A percentile compares a stretch with the other conserved stretches of the same genome.
phyloP scores from a whole-genome alignment of 2,113 vertebrate genomes.

The Gorsachius goisagi region DNA sequence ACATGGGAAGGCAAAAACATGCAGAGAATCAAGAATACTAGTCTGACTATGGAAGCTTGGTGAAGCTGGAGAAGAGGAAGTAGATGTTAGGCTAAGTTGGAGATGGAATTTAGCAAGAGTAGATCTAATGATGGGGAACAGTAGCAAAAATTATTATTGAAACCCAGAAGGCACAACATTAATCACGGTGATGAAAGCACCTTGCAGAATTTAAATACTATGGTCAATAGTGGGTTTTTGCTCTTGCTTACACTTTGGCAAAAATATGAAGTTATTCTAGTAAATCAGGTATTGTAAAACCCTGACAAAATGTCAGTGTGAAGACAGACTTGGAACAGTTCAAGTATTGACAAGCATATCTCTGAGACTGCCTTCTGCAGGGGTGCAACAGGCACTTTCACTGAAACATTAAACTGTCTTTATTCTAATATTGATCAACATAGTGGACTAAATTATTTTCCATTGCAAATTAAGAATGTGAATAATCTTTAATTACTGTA shows the following conservation, averaged over 20 bases:
- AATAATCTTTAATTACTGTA: neutral
- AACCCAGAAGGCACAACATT: neutral
- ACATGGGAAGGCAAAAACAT: neutral
- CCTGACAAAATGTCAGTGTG: neutral
- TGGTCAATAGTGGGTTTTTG: accelerated
- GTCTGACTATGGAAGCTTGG: neutral
- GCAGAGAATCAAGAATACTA: neutral
- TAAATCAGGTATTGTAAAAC: neutral
- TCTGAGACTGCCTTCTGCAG: neutral
- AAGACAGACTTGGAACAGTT: neutral
- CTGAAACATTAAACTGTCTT: neutral
- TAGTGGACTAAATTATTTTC: neutral
- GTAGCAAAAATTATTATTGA: neutral
- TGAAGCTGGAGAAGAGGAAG: neutral
- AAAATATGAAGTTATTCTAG: neutral
- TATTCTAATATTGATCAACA: neutral
- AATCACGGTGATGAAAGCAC: neutral
- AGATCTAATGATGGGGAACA: neutral
- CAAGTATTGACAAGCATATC: neutral
- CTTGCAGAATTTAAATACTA: neutral
- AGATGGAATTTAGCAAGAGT: neutral
- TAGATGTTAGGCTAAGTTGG: neutral
- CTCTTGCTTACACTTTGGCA: neutral
- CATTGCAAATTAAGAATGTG: neutral
- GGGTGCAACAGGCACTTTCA: neutral